Evolutionary conservation across 2,888 invertebrate species (phyloP), one percentile per base, ranked within the genome.

Genomic region (Trachelus troglodyta): DNA sequence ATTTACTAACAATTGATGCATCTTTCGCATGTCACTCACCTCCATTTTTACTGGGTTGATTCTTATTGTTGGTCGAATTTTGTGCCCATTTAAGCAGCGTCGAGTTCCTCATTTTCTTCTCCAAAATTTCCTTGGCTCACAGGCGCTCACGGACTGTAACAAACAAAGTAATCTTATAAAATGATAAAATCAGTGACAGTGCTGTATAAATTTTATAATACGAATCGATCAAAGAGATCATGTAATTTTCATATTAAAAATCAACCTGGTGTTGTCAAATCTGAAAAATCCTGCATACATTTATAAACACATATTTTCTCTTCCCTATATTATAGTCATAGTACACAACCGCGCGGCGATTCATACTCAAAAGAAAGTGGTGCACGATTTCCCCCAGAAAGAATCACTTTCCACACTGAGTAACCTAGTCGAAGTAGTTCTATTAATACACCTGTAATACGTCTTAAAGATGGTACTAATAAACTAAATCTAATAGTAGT

Each of bases 31-130:
- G 9, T 23, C 56, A 56, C 82, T 81, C 69, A 90, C 89, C 89
- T 85, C 90, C 91, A 85, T 91, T 91, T 86, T 91, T 91, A 79
- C 85, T 89, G 12, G 90, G 85, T 80, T 90, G 90, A 87, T 91
- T 91, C 88, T 92, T 92, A 83, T 92, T 92, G 83, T 92, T 92
- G 79, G 93, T 92, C 81, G 93, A 92, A 88, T 93, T 93, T 83
- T 93, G 93, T 75, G 93, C 92, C 94, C 93, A 93, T 89, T 93
- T 93, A 80, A 94, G 88, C 75, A 94, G 88, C 86, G 93, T 93
- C 81, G 93, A 93, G 90, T 93, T 93, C 89, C 93, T 93, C 93
- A 93, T 93, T 86, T 90, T 89, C 80, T 56, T 56, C 9, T 56
- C 0, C 1, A 23, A 23, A 23, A 56, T 56, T 23, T 56, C 2